Conservation (phyloP, 1,140 invertebrate genomes). For the Ylistrum balloti region DNA sequence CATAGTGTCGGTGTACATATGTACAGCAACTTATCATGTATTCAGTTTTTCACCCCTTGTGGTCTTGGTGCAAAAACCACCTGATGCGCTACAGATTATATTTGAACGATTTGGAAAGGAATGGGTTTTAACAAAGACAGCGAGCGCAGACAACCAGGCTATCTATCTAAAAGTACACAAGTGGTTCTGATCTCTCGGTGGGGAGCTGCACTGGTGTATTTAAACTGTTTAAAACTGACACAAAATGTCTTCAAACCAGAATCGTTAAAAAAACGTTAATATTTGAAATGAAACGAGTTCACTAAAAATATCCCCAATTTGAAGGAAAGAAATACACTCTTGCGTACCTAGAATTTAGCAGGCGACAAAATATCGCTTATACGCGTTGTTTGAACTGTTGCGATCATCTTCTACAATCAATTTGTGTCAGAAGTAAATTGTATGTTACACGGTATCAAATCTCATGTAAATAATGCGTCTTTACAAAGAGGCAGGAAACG, state of each 20-base stretch:
- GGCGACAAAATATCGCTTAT: slow-evolving; percentile 18
- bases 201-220: not conserved
- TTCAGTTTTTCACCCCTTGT: slow-evolving; percentile 38
- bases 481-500: not conserved
- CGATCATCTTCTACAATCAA: slow-evolving; percentile 14
- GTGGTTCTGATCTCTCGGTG: not conserved
- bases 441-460: slow-evolving; percentile 20
- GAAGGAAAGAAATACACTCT: not conserved
- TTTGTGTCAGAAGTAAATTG: not conserved
- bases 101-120: slow-evolving; percentile 22
- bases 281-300: not conserved
- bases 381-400: not conserved
- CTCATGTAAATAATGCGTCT: not conserved
- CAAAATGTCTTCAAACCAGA: not conserved
- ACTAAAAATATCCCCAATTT: not conserved
- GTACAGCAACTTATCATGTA: not conserved
- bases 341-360: not conserved
- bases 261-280: not conserved
- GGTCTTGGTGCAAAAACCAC: slow-evolving; percentile 37
- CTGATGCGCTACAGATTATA: slow-evolving; percentile 38
- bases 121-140: slow-evolving; percentile 39
- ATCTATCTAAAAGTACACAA: slow-evolving; percentile 2
- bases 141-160: slow-evolving; percentile 9
- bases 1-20: not conserved
- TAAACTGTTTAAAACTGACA: not conserved